Evolutionary conservation across 2,797 vertebrate genomes (phyloP).

Genomic region (Characodon lateralis): DNA sequence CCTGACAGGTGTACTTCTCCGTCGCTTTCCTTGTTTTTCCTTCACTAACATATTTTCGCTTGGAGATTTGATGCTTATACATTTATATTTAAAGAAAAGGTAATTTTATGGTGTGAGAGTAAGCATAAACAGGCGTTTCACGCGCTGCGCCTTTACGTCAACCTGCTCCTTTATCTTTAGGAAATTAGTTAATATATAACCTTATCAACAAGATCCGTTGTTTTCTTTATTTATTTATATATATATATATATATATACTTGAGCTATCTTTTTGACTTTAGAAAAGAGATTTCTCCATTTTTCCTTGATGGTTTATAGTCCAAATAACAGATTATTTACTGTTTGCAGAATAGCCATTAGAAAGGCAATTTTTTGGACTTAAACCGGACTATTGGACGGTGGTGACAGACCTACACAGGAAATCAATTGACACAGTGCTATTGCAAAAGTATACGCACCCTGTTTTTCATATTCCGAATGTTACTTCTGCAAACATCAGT

Average conservation of each 20-base stretch:
- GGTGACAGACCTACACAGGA: neutral
- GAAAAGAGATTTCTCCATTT: neutral
- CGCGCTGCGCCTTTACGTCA: neutral
- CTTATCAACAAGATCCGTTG: neutral
- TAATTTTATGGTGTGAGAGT: neutral
- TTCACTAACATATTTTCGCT: neutral
- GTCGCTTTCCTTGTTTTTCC: neutral
- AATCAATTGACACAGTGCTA: neutral
- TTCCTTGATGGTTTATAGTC: neutral
- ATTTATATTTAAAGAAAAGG: neutral
- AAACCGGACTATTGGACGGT: neutral
- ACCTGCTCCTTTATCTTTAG: neutral
- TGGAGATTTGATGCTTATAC: neutral
- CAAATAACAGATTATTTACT: neutral
- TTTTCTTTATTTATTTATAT: neutral
- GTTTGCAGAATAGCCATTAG: neutral
- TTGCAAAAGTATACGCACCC: neutral
- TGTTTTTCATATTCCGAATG: neutral
- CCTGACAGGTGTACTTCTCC: constrained; percentile 16
- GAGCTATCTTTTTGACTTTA: neutral
- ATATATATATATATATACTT: too few species aligned
- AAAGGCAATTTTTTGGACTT: neutral
- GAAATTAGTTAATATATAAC: neutral
- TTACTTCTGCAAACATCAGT: neutral
- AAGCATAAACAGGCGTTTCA: neutral